Base-by-base conservation (phyloP, 2,888 invertebrate genomes). In the Zhuqinia jingwanae region DNA sequence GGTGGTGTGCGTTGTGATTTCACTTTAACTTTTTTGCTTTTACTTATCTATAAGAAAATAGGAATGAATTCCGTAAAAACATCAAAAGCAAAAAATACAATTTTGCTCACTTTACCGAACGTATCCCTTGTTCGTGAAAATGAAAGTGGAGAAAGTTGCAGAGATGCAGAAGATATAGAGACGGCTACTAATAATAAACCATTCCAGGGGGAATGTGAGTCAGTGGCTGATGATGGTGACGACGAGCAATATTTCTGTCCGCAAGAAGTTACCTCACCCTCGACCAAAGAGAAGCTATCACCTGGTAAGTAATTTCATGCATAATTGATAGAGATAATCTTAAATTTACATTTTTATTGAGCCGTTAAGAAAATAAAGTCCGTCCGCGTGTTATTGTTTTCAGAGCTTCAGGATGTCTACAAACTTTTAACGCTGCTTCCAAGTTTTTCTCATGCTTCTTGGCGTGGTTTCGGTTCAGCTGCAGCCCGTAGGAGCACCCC, bases 91-190 rank as follows among this genome's bases (percentile, higher is more conserved):
- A 3, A 36, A n/a, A 65, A 65, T 11, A 42, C 20, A 0, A 36
- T 65, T 42, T 36, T 65, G 17, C 65, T 65, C 15, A 65, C 65
- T 11, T 65, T 65, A 20, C 65, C 65, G 1, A 65, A 65, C 10
- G 42, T 65, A 36, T 42, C 65, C 1, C 10, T 65, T 8, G 65
- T 36, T 8, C 8, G 17, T n/a, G 65, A 65, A 42, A 65, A 42
- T 20, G 65, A 42, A 15, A 65, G 65, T 65, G 65, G 17, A 42
- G 65, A 63, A 63, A 58, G 58, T 58, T 1, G 17, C 8, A 20
- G 58, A 25, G 63, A 63, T 17, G 30, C n/a, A 63, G 63, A 3
- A n/a, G 30, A 1, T n/a, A n/a, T n/a, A 63, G 30, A 15, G 30
- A 36, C 36, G 36, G 30, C 5, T 5, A 15, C 30, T n/a, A 30